These are phyloP conservation scores for Silurus lanzhouensis DNA, from an alignment of 2,797 vertebrate species.

Conservation along the genomic window DNA sequence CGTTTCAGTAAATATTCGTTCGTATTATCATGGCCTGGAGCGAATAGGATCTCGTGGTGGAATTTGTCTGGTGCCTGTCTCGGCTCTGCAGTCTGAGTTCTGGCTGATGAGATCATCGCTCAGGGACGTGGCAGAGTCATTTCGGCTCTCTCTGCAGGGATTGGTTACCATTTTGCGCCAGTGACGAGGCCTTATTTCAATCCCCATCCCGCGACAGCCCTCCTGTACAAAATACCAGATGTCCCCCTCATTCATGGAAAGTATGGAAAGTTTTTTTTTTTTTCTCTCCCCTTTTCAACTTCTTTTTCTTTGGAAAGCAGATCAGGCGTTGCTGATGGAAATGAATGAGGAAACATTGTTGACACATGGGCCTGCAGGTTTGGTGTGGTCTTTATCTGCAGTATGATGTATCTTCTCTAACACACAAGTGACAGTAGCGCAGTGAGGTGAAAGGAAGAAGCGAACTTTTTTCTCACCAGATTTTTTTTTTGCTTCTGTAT, in stretches of 20 bases:
- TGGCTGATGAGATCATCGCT: conserved; percentile 55
- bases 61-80: conserved; percentile 54
- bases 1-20: conserved; percentile 20
- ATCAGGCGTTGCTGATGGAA: conserved; percentile 47
- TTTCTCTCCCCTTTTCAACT: not conserved
- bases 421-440: conserved; percentile 33
- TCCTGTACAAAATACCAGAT: conserved; percentile 54
- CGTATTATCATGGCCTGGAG: conserved; percentile 10
- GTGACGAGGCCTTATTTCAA: conserved; percentile 40
- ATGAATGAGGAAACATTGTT: conserved; percentile 43
- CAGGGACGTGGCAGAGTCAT: conserved; percentile 56
- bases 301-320: conserved; percentile 27
- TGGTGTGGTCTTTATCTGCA: conserved; percentile 27
- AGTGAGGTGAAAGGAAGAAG: conserved; percentile 13
- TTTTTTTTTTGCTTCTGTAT: conserved; percentile 2
- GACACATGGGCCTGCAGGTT: conserved; percentile 46
- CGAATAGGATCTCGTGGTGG: conserved; percentile 46
- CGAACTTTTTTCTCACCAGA: not conserved
- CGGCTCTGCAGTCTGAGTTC: conserved; percentile 45
- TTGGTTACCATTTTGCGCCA: conserved; percentile 50
- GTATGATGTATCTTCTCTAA: conserved; percentile 41
- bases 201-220: conserved; percentile 25
- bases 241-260: conserved; percentile 47
- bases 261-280: conserved; percentile 48
- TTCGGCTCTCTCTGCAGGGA: conserved; percentile 39